phyloP scores from a whole-genome alignment of 1,140 invertebrate species.

The Lepidurus arcticus region DNA sequence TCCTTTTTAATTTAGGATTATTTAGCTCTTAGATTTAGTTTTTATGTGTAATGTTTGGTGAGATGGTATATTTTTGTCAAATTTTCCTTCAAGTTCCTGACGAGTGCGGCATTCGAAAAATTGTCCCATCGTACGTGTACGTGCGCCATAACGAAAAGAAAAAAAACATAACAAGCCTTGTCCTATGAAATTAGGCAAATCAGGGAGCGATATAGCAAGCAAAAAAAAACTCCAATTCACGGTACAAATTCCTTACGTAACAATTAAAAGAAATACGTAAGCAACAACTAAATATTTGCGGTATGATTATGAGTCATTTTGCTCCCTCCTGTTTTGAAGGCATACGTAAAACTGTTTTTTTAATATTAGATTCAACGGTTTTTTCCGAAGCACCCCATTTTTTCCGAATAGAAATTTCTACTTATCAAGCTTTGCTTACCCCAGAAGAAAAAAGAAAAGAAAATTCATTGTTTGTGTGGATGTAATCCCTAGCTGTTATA shows the following conservation, averaged over 20 bases:
- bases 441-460: not conserved
- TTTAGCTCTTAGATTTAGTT: not conserved
- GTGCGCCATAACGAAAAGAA: not conserved
- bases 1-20: conserved; percentile 2
- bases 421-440: not conserved
- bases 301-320: not conserved
- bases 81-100: conserved; percentile 1
- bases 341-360: not conserved
- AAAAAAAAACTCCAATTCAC: conserved; percentile 12
- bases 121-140: not conserved
- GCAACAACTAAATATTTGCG: not conserved
- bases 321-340: not conserved
- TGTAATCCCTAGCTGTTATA: conserved; percentile 15
- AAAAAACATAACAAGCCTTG: not conserved
- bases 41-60: not conserved
- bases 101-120: not conserved
- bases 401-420: not conserved
- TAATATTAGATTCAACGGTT: not conserved
- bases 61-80: not conserved
- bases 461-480: conserved; percentile 6
- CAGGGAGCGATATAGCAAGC: not conserved
- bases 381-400: not conserved
- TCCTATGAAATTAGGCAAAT: conserved; percentile 1
- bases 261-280: conserved; percentile 16
- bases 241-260: conserved; percentile 18